Evolutionary conservation across 2,888 invertebrate species (phyloP).

Genomic region (Rapana venosa): DNA sequence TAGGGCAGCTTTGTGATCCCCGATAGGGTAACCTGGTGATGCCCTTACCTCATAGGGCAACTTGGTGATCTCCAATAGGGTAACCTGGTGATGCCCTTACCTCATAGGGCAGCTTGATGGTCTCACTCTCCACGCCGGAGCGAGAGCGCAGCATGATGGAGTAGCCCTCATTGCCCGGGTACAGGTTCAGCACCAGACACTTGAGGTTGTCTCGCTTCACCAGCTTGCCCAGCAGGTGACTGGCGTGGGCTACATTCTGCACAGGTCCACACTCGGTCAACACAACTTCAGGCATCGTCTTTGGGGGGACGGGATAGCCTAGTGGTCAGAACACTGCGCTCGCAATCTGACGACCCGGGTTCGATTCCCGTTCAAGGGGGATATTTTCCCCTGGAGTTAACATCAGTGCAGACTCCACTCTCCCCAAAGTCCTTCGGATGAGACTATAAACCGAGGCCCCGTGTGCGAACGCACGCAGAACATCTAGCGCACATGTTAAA

Average conservation of each 20-base stretch:
- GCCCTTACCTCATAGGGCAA: slow-evolving; percentile 83
- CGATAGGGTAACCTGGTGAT: background rate
- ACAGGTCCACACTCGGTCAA: background rate
- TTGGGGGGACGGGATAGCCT: too few species aligned
- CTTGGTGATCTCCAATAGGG: background rate
- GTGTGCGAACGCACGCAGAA: too few species aligned
- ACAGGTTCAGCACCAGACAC: slow-evolving; percentile 92
- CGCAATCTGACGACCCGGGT: too few species aligned
- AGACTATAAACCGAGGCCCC: too few species aligned
- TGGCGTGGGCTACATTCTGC: slow-evolving; percentile 68
- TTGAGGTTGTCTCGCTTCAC: slow-evolving; percentile 91
- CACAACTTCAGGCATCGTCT: too few species aligned
- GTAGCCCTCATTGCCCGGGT: slow-evolving; percentile 95
- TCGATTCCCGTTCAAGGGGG: too few species aligned
- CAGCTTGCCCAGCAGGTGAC: slow-evolving; percentile 87
- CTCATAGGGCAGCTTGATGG: slow-evolving; percentile 85
- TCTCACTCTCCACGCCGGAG: slow-evolving; percentile 74
- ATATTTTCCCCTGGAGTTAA: too few species aligned
- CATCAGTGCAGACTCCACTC: too few species aligned
- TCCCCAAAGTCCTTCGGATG: too few species aligned
- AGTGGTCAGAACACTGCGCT: too few species aligned
- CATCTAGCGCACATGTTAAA: too few species aligned
- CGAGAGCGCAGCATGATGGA: slow-evolving; percentile 82
- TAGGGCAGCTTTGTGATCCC: background rate
- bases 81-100: slow-evolving; percentile 72